Evolutionary conservation across 2,888 invertebrate genomes (phyloP), one percentile per base, ranked within the genome.

Genomic region (Agrenia bidenticulata): DNA sequence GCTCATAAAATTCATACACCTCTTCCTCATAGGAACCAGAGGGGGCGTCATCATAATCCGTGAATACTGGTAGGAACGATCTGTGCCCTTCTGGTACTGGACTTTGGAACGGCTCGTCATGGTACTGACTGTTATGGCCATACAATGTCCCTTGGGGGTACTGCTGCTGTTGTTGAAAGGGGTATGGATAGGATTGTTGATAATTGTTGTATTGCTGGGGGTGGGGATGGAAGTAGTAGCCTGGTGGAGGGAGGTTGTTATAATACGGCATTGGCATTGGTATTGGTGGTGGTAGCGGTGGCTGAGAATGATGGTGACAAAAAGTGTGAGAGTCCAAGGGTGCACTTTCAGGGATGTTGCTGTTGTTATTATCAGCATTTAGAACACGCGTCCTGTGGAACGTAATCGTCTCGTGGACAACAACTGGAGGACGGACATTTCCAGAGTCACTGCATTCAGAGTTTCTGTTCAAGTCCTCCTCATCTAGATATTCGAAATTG

Each of bases 331-430:
- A 5, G 45, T 45, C 4, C 7, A 45, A 45, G 5, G 45, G 19
- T 45, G 17, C 7, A 7, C 7, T 4, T 4, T 32, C 32, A 5
- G 21, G 24, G 15, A 23, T 19, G 51, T 51, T 23, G 9, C 21
- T 13, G 7, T 15, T 21, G 2, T 2, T 19, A 9, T 13, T 4
- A 4, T 15, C 19, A 17, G 55, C 24, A 21, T 57, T 39, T 13
- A 57, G 13, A 2, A 57, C 56, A 19, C 39, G 4, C 11, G 56
- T 57, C 27, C 58, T 32, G n/a, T 49, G 58, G 19, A 58, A 23
- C 2, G 58, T 58, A 4, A 45, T 7, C 2, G 45, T 42, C 24
- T 58, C 58, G 26, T 58, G 58, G 24, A 58, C 19, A 21, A 57
- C 39, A 7, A 57, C n/a, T 2, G 5, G 56, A 39, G 32, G 26